Evolutionary conservation across 2,113 vertebrate genomes (phyloP).

Genomic region (Egretta garzetta): DNA sequence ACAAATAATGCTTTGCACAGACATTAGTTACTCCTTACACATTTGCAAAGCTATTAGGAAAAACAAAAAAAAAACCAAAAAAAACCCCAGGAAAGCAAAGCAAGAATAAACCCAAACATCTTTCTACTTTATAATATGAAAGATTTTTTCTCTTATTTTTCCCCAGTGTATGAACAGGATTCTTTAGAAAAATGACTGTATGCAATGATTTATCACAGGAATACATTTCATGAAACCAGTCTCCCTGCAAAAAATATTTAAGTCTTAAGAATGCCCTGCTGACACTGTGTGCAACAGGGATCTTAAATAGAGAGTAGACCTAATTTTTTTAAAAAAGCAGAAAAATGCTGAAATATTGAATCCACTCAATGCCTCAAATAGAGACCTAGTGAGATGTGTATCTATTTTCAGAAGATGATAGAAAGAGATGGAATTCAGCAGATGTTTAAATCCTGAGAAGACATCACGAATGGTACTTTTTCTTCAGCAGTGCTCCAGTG

Average conservation of each 20-base stretch:
- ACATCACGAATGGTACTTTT: conserved; percentile 48
- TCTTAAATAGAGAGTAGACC: background rate
- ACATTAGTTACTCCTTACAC: background rate
- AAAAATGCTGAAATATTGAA: conserved; percentile 30
- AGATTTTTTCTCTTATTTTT: background rate
- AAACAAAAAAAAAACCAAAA: background rate
- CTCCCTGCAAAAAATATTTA: background rate
- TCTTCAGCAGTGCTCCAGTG: conserved; percentile 30
- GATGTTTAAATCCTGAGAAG: conserved; percentile 64
- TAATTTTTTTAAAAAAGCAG: background rate
- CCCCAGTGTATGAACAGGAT: background rate
- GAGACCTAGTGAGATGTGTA: conserved; percentile 7
- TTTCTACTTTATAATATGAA: background rate
- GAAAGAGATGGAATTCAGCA: conserved; percentile 51
- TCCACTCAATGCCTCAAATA: background rate
- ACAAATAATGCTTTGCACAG: background rate
- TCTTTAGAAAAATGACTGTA: background rate
- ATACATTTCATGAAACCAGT: background rate
- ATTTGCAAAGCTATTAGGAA: background rate
- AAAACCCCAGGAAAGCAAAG: background rate
- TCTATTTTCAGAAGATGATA: conserved; percentile 56
- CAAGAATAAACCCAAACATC: background rate
- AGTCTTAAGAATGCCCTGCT: background rate
- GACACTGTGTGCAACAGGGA: background rate
- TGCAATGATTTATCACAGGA: background rate